phyloP scores from a whole-genome alignment of 1,140 invertebrate species.

The Drosophila busckii region DNA sequence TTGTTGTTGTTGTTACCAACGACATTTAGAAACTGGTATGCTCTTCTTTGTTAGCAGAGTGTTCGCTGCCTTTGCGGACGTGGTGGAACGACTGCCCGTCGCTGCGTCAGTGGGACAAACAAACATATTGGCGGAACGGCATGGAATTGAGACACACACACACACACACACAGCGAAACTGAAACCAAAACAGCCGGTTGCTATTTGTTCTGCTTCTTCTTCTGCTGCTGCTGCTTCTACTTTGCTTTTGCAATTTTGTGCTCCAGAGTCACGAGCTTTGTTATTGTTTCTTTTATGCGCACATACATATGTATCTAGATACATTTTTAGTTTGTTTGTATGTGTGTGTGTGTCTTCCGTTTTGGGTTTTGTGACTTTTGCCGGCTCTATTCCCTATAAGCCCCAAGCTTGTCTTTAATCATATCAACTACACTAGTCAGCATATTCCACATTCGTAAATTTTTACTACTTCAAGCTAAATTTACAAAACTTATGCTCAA shows the following conservation, averaged over 20 bases:
- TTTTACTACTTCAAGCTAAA: too few relatives aligned
- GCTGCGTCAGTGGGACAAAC: conserved; percentile 66
- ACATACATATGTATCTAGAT: background rate
- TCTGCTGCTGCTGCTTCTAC: conserved; percentile 1
- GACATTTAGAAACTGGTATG: too few relatives aligned
- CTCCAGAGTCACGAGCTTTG: conserved; percentile 35
- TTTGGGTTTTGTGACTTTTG: conserved; percentile 32
- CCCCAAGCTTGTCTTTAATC: too few relatives aligned
- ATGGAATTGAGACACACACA: conserved; percentile 39
- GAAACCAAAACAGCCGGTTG: conserved; percentile 49
- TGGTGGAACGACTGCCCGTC: conserved; percentile 19
- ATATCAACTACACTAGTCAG: too few relatives aligned
- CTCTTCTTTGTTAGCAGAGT: background rate
- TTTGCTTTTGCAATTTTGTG: conserved; percentile 12
- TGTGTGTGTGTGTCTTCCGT: conserved; percentile 38
- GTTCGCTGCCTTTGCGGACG: too few relatives aligned
- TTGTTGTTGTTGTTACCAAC: too few relatives aligned
- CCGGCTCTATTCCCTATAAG: conserved; percentile 25
- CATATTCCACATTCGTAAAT: too few relatives aligned
- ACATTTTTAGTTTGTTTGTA: conserved; percentile 12
- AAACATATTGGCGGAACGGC: conserved; percentile 27
- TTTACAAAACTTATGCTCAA: too few relatives aligned
- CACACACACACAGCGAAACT: conserved; percentile 21
- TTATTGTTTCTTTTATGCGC: conserved; percentile 55
- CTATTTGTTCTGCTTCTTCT: background rate